These are phyloP conservation scores for Alsophila aescularia DNA, from an alignment of 2,888 invertebrate genomes.

Conservation along the genomic window DNA sequence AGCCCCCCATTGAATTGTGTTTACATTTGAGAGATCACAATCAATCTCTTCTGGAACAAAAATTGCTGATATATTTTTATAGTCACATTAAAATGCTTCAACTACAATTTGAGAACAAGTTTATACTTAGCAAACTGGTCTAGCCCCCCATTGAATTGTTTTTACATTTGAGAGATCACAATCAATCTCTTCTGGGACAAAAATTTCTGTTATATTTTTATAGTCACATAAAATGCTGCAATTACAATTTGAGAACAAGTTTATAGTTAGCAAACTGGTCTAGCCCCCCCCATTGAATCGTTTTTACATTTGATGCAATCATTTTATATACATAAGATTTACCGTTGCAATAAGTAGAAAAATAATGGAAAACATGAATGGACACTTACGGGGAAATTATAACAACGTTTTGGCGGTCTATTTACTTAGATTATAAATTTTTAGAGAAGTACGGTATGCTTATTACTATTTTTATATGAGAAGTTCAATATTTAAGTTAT, in stretches of 20 bases:
- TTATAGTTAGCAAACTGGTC: conserved; percentile 36
- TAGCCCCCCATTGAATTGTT: conserved; percentile 45
- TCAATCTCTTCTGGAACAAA: not conserved
- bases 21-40: conserved; percentile 40
- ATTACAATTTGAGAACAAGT: conserved; percentile 31
- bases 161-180: conserved; percentile 41
- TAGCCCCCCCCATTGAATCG: conserved; percentile 49
- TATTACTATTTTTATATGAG: conserved; percentile 78
- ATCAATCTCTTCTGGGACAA: not conserved
- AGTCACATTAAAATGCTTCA: too few relatives aligned
- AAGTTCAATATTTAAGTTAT: conserved; percentile 80
- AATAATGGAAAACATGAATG: conserved; percentile 34
- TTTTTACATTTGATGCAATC: conserved; percentile 46
- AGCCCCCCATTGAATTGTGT: conserved; percentile 43
- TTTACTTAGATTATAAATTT: conserved; percentile 74
- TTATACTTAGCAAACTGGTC: conserved; percentile 36
- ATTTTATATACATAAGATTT: conserved; percentile 34
- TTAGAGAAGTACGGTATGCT: conserved; percentile 64
- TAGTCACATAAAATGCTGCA: too few relatives aligned
- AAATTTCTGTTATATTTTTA: not conserved
- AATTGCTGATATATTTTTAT: not conserved
- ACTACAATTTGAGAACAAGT: conserved; percentile 31
- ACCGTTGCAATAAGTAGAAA: conserved; percentile 40
- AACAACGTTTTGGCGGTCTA: conserved; percentile 75
- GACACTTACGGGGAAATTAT: conserved; percentile 40